Percentiles rank a stretch among this genome's conserved stretches.
Conservation (phyloP, 2,888 invertebrate genomes). For the Sminthurides aquaticus region DNA sequence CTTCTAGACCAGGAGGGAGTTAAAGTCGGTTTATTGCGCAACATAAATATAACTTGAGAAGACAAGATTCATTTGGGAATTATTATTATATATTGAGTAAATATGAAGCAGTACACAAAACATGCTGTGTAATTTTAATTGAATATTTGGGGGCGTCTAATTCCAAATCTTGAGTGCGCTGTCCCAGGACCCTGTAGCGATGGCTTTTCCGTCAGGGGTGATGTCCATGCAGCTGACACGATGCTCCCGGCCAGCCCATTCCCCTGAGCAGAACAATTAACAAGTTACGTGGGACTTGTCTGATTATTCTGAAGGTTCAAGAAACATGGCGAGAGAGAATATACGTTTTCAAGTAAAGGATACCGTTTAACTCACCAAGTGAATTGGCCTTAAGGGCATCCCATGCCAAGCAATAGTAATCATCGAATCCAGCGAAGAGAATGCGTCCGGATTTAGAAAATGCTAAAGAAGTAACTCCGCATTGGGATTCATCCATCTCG, state of each 20-base stretch:
- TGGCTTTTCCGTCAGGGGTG: not conserved
- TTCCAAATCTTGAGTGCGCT: not conserved
- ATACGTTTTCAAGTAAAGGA: too few relatives aligned
- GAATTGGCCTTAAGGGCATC: not conserved
- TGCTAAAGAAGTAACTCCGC: not conserved
- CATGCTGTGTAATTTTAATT: too few relatives aligned
- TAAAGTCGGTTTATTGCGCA: too few relatives aligned
- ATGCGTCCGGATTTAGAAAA: not conserved
- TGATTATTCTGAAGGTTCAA: too few relatives aligned
- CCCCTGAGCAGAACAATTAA: not conserved
- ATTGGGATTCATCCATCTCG: not conserved
- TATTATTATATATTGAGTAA: too few relatives aligned
- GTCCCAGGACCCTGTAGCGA: not conserved
- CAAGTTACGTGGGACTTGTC: too few relatives aligned
- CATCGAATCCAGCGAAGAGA: not conserved
- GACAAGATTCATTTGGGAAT: too few relatives aligned
- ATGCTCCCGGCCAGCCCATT: not conserved
- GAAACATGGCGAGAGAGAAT: too few relatives aligned
- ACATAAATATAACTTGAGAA: too few relatives aligned
- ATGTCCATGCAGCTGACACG: not conserved
- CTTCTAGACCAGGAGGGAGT: too few relatives aligned
- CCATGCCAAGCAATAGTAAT: not conserved
- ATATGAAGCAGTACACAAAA: too few relatives aligned
- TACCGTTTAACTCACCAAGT: too few relatives aligned
- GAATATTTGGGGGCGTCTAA: not conserved